Evolutionary conservation across 2,113 vertebrate genomes (phyloP).

Genomic region (Xiphophorus hellerii): DNA sequence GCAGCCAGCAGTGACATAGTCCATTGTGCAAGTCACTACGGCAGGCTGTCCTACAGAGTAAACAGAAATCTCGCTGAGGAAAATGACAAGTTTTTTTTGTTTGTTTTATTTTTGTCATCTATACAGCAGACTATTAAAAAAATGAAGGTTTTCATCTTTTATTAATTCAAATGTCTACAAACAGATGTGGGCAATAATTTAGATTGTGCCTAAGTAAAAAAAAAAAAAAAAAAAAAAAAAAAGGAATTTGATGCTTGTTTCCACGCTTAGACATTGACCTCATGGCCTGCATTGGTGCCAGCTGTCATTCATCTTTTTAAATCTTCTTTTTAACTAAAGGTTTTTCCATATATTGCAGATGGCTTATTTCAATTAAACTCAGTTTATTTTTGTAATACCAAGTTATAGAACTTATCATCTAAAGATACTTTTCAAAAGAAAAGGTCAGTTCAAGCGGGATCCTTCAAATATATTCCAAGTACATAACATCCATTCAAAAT

Average conservation of each 20-base stretch:
- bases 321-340: background rate
- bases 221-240: background rate
- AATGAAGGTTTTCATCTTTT: conserved; percentile 1
- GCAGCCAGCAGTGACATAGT: conserved; percentile 5
- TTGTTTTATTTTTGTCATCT: background rate
- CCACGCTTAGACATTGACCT: background rate
- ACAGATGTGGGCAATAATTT: background rate
- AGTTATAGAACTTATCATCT: no score
- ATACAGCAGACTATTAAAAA: background rate
- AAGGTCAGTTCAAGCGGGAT: no score
- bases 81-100: background rate
- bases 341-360: background rate
- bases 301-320: conserved; percentile 3
- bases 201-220: background rate
- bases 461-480: no score
- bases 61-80: conserved; percentile 1
- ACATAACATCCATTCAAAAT: no score
- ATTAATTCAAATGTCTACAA: background rate
- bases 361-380: no score
- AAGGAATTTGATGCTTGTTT: background rate
- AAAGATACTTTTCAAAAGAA: no score
- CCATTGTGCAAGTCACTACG: background rate
- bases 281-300: background rate
- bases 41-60: background rate
- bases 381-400: no score